These are phyloP conservation scores for Fragum whitleyi DNA, from an alignment of 2,888 invertebrate genomes.

Conservation along the genomic window DNA sequence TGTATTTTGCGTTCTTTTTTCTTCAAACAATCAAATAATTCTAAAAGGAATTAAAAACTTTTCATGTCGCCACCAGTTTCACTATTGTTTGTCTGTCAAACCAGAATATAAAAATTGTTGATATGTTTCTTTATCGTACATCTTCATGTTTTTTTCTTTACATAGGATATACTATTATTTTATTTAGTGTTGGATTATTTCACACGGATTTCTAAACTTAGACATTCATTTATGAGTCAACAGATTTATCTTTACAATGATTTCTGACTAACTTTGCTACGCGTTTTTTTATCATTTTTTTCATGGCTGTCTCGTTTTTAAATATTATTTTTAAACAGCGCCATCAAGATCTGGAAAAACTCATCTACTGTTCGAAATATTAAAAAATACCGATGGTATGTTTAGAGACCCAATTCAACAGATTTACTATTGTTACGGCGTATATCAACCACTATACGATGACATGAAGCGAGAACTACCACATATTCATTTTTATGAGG, in stretches of 20 bases:
- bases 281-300: too few relatives aligned
- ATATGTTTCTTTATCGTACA: too few relatives aligned
- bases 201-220: neutral
- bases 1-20: neutral
- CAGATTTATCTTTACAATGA: neutral
- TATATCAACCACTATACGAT: constrained; percentile 32
- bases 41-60: too few relatives aligned
- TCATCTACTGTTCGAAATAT: constrained; percentile 11
- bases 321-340: neutral
- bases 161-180: neutral
- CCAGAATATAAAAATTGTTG: too few relatives aligned
- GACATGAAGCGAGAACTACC: constrained; percentile 23
- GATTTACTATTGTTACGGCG: constrained; percentile 30
- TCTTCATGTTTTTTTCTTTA: too few relatives aligned
- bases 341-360: constrained; percentile 30
- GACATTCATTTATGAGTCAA: neutral
- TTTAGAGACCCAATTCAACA: constrained; percentile 15
- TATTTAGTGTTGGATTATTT: neutral
- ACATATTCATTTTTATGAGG: constrained; percentile 31
- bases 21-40: too few relatives aligned
- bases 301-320: too few relatives aligned
- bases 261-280: too few relatives aligned
- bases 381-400: constrained; percentile 23
- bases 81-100: too few relatives aligned
- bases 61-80: too few relatives aligned